Conservation (phyloP, 2,797 vertebrate species). For the Potorous gilbertii region DNA sequence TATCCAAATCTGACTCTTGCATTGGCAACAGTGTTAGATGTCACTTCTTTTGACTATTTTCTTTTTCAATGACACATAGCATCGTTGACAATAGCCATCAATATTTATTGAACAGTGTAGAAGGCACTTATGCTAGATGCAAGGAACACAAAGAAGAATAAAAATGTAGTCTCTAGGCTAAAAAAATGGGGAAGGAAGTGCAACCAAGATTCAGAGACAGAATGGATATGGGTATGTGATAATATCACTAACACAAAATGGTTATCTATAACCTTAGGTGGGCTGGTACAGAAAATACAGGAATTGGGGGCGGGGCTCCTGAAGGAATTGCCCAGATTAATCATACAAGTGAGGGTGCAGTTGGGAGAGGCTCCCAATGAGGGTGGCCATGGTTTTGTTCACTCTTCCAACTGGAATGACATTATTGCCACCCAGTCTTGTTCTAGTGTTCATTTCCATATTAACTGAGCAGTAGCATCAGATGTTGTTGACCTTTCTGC, state of each 20-base stretch:
- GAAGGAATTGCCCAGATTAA: neutral
- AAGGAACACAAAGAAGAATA: neutral
- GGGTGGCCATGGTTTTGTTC: neutral
- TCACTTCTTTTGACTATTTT: neutral
- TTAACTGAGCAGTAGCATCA: neutral
- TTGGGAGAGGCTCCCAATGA: neutral
- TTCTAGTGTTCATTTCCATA: neutral
- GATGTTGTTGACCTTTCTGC: neutral
- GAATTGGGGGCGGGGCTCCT: neutral
- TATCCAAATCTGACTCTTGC: neutral
- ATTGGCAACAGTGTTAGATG: neutral
- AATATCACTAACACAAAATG: neutral
- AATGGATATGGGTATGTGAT: neutral
- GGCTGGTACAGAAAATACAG: neutral
- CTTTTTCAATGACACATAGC: neutral
- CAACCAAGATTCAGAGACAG: neutral
- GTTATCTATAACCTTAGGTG: neutral
- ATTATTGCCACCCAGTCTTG: neutral
- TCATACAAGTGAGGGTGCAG: neutral
- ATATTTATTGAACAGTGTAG: neutral
- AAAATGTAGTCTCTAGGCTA: neutral
- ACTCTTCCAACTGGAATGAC: neutral
- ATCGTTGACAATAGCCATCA: neutral
- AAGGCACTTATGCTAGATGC: neutral
- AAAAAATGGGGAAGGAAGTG: neutral